phyloP scores from a whole-genome alignment of 2,113 vertebrate genomes.

The Sitta europaea region DNA sequence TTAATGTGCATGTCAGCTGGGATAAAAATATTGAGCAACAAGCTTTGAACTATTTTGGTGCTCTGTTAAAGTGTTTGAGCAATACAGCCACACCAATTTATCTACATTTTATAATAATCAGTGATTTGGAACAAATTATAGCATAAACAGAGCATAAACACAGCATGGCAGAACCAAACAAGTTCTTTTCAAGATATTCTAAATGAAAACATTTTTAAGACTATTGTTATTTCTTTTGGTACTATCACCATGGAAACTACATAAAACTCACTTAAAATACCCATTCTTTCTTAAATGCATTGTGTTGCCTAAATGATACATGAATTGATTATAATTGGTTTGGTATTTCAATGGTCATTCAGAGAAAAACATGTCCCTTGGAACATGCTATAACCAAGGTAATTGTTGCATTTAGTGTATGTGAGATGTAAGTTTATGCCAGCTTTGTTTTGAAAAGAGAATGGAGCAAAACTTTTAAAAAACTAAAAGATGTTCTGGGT shows the following conservation, averaged over 20 bases:
- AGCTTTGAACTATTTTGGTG: conserved; percentile 55
- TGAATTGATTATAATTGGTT: not conserved
- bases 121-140: conserved; percentile 19
- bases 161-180: conserved; percentile 4
- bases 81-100: not conserved
- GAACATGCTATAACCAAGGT: not conserved
- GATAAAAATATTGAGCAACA: conserved; percentile 31
- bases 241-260: conserved; percentile 44
- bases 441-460: not conserved
- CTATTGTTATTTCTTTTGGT: conserved; percentile 27
- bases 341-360: conserved; percentile 38
- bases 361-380: conserved; percentile 10
- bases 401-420: not conserved
- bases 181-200: not conserved
- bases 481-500: not conserved
- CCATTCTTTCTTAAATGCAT: not conserved
- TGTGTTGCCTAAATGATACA: not conserved
- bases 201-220: conserved; percentile 13
- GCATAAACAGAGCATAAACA: conserved; percentile 11
- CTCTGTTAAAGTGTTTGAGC: conserved; percentile 1
- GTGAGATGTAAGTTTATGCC: not conserved
- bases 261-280: conserved; percentile 23
- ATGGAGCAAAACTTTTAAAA: not conserved
- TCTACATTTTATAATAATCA: not conserved
- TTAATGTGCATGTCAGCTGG: not conserved